Evolutionary conservation across 2,797 vertebrate species (phyloP), one percentile per base, ranked within the genome.

Genomic region (Peromyscus melanophrys): DNA sequence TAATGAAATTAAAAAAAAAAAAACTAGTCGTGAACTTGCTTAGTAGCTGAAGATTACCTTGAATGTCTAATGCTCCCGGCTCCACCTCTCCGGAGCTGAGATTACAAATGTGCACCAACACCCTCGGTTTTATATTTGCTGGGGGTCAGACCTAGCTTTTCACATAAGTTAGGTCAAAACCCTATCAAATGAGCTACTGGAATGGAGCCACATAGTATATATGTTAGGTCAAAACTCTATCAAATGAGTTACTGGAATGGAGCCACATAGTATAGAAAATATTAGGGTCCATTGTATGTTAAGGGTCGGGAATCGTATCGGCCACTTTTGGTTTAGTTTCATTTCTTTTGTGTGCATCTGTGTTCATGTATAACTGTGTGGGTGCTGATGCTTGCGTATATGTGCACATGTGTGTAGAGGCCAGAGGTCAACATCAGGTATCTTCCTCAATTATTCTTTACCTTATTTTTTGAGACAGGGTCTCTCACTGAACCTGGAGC

Each of bases 181-280:
- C 31, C 52, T 27, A 6, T 34, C 40, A 77, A 75, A 23, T 21
- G 17, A 76, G 12, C n/a, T 61, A 16, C 71, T 93, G 65, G 43
- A 82, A 84, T 21, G 6, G 46, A 52, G 57, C 92, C 63, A 23
- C 13, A 67, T 27, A 88, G 75, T 49, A n/a, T 27, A 91, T 46
- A 46, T 46, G 67, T 76, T 61, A 31, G 71, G 27, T 34, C 14
- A 46, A 31, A 13, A n/a, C 40, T 43, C 52, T 27, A 6, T 34
- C 40, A 77, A 76, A 23, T 21, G 19, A 76, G 12, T 27, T 61
- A 16, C 71, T 93, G 65, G 43, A 82, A 84, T 21, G 6, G 46
- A 52, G 57, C 92, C 63, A 23, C 13, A 67, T 27, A 88, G 75
- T 49, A n/a, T 27, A 91, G 71, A 65, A 86, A 90, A 94, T 59